Percentiles rank a stretch among this genome's conserved stretches.
phyloP scores from a whole-genome alignment of 1,140 invertebrate species.

The Druon quercuslanigerum region DNA sequence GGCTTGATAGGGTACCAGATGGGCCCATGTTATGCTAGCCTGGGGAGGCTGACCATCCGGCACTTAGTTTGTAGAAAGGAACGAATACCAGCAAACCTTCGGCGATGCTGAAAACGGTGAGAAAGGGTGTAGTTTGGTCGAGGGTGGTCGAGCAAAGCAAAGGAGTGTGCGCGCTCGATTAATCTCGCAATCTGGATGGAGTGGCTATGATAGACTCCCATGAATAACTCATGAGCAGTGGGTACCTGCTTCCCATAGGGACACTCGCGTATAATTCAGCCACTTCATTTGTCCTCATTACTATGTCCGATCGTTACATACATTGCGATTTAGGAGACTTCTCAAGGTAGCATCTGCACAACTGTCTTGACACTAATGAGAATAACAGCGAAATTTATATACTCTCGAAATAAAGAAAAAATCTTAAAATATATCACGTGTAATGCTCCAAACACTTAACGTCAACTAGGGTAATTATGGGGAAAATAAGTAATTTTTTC shows the following conservation, averaged over 20 bases:
- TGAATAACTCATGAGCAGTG: constrained; percentile 72
- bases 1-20: background rate
- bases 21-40: constrained; percentile 4
- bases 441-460: no score
- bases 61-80: constrained; percentile 8
- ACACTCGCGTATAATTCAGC: constrained; percentile 72
- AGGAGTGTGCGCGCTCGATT: constrained; percentile 69
- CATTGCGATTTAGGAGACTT: constrained; percentile 51
- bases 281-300: constrained; percentile 74
- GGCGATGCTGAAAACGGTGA: constrained; percentile 3
- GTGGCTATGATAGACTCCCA: constrained; percentile 72
- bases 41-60: constrained; percentile 1
- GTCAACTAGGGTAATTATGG: no score
- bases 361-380: constrained; percentile 17
- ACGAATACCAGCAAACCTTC: constrained; percentile 8
- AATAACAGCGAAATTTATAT: background rate
- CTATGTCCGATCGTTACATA: constrained; percentile 70
- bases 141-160: constrained; percentile 56
- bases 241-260: constrained; percentile 65
- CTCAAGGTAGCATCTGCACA: constrained; percentile 40
- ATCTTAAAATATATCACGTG: background rate
- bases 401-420: background rate
- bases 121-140: constrained; percentile 27
- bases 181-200: constrained; percentile 73
- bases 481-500: no score